Evolutionary conservation across 2,888 invertebrate species (phyloP), one percentile per base, ranked within the genome.

Genomic region (Epinotia demarniana): DNA sequence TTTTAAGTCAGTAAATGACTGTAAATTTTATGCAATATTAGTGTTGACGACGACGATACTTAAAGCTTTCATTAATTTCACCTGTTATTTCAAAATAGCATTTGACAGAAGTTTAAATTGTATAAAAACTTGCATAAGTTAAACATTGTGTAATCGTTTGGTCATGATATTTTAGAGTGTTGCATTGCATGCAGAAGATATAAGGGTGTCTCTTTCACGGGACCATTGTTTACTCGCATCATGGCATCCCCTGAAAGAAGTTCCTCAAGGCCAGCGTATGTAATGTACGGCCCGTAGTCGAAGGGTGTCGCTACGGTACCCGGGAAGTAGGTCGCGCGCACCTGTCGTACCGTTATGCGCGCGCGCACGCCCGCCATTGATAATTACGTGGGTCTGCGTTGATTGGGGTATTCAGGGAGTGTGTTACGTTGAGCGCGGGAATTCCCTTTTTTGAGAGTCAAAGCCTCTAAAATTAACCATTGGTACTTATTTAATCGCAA

Each of bases 331-430:
- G 68, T 43, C 61, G 55, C 64, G 4, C 27, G 18, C 16, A 68
- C 68, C 68, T 68, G 68, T 68, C 67, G 57, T 57, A 68, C 68
- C 68, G 68, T 68, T 68, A 68, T 19, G 49, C 33, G 67, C 68
- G 39, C 43, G 23, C 39, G 55, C 49, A n/a, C 64, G 49, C 64
- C 23, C 23, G 64, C 64, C 49, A 16, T n/a, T 53, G 16, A 49
- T 64, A 64, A 64, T 16, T 57, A 55, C 5, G 11, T 11, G 46
- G 1, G 64, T 64, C 11, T 27, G 27, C 49, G 46, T 27, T 23
- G 33, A 61, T 33, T n/a, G 16, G 53, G 16, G n/a, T 53, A 49
- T 49, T 49, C n/a, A 16, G 4, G 4, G 3, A 0, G 53, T 49
- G n/a, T 39, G 9, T 39, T 9, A 39, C 39, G 39, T 39, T 39